These are phyloP conservation scores for Parauchenoglanis ngamensis DNA, from an alignment of 2,797 vertebrate species.

Conservation along the genomic window DNA sequence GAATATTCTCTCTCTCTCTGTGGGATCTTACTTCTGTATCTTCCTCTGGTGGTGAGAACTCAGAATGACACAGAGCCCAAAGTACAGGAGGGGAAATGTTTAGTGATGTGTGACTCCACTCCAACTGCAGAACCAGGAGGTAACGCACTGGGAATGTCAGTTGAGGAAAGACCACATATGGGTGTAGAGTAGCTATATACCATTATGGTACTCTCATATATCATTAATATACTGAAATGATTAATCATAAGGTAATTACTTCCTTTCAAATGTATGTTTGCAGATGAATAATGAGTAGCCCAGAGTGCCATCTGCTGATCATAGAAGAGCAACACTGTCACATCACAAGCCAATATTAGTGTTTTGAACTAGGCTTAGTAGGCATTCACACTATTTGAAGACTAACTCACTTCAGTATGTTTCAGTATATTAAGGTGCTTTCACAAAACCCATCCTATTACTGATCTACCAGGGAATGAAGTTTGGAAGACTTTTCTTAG, in stretches of 20 bases:
- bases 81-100: conserved; percentile 78
- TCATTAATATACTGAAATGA: too few species aligned
- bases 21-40: conserved; percentile 57
- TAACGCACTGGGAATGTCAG: conserved; percentile 77
- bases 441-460: not conserved
- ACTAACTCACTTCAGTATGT: not conserved
- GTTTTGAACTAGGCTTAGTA: not conserved
- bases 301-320: not conserved
- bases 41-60: conserved; percentile 58
- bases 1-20: conserved; percentile 62
- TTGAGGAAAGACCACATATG: conserved; percentile 31
- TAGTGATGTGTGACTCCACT: conserved; percentile 80
- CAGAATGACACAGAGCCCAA: conserved; percentile 81
- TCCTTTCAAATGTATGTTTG: not conserved
- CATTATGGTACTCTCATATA: too few species aligned
- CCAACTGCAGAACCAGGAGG: conserved; percentile 71
- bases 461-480: not conserved
- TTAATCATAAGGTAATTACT: not conserved
- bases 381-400: not conserved
- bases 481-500: too few species aligned
- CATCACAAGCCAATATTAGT: not conserved
- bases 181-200: too few species aligned
- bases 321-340: not conserved
- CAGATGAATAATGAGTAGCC: not conserved
- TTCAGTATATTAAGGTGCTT: not conserved